Conservation (phyloP, 2,797 vertebrate genomes). For the Mormyrops boulengeri region DNA sequence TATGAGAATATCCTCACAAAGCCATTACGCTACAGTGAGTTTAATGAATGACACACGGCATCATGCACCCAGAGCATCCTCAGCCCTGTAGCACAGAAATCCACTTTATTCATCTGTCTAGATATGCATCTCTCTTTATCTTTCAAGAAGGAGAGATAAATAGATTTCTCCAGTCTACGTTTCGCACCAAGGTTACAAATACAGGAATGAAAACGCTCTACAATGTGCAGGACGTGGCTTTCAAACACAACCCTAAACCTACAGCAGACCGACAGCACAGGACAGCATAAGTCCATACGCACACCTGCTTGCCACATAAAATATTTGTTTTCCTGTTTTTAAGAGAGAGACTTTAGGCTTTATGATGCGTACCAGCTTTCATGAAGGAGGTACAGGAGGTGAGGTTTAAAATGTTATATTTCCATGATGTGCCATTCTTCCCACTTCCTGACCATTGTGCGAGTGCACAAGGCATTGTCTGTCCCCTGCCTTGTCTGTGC, state of each 20-base stretch:
- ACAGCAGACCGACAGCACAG: not conserved
- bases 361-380: conserved; percentile 52
- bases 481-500: conserved; percentile 32
- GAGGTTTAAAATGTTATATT: conserved; percentile 63
- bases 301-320: conserved; percentile 45
- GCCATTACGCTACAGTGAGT: conserved; percentile 34
- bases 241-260: not conserved
- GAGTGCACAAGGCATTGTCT: conserved; percentile 59
- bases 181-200: not conserved
- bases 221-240: not conserved
- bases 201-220: not conserved
- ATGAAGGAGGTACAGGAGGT: conserved; percentile 36
- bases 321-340: conserved; percentile 38
- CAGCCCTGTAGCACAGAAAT: not conserved
- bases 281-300: conserved; percentile 44
- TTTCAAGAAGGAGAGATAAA: not conserved
- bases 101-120: conserved; percentile 8
- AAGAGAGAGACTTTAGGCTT: conserved; percentile 48
- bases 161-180: not conserved
- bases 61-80: not conserved
- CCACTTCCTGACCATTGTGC: conserved; percentile 71
- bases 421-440: conserved; percentile 66
- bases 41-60: conserved; percentile 2
- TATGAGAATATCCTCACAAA: conserved; percentile 22
- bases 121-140: conserved; percentile 10